Evolutionary conservation across 2,888 invertebrate genomes (phyloP).

Genomic region (Nomada ruficornis): DNA sequence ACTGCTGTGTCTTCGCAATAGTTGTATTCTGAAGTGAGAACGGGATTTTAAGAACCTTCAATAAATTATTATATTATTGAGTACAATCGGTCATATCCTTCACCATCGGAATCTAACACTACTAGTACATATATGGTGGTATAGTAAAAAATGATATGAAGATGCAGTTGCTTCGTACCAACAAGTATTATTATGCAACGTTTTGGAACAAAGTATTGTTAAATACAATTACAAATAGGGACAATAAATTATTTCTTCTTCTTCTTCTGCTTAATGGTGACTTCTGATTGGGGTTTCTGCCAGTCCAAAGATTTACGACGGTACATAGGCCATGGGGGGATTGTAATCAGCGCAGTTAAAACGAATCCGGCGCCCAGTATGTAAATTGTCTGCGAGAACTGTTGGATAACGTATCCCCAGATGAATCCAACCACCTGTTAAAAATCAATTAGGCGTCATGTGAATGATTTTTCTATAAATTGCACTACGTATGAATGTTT

Average conservation of each 20-base stretch:
- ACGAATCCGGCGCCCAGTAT: constrained; percentile 96
- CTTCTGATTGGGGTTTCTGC: constrained; percentile 90
- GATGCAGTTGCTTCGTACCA: background rate
- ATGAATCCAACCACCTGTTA: constrained; percentile 91
- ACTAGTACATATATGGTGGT: constrained; percentile 6
- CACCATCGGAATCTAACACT: too few species aligned
- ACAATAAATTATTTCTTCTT: constrained; percentile 83
- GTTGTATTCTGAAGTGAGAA: too few species aligned
- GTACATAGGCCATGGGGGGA: constrained; percentile 99
- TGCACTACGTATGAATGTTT: background rate
- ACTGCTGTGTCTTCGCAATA: too few species aligned
- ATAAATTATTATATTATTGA: too few species aligned
- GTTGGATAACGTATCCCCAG: constrained; percentile 97
- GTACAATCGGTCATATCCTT: too few species aligned
- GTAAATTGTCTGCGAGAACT: constrained; percentile 97
- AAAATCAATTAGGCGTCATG: background rate
- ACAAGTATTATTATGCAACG: background rate
- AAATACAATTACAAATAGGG: constrained; percentile 3
- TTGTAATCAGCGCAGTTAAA: constrained; percentile 93
- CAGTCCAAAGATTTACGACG: constrained; percentile 94
- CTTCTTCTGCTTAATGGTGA: constrained; percentile 83
- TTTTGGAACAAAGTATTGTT: constrained; percentile 12
- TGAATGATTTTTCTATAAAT: background rate
- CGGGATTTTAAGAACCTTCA: too few species aligned
- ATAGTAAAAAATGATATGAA: constrained; percentile 20